Evolutionary conservation across 2,113 vertebrate genomes (phyloP).

Genomic region (Pelmatolapia mariae): DNA sequence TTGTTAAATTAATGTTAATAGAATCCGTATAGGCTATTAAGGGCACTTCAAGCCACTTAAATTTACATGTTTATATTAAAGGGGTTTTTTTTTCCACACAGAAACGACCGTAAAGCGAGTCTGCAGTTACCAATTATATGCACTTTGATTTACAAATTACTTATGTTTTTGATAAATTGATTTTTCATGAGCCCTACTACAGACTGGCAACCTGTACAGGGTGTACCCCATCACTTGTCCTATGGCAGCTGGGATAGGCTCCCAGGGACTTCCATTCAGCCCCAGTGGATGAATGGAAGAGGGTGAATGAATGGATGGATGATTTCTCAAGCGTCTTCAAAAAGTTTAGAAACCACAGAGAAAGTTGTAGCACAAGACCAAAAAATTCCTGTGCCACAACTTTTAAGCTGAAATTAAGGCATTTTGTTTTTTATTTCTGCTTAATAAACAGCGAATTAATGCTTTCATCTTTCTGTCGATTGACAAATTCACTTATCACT

Average conservation of each 20-base stretch:
- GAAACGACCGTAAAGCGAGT: not conserved
- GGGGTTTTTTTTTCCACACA: accelerated
- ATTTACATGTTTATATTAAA: not conserved
- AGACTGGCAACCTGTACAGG: not conserved
- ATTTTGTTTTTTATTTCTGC: not conserved
- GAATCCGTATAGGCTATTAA: not conserved
- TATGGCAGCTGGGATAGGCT: not conserved
- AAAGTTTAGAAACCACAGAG: not conserved
- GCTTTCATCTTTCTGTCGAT: not conserved
- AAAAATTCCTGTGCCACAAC: not conserved
- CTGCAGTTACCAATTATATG: not conserved
- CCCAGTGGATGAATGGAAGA: not conserved
- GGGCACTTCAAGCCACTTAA: not conserved
- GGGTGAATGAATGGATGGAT: not conserved
- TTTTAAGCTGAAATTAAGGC: not conserved
- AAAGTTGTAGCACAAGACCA: not conserved
- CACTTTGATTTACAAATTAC: not conserved
- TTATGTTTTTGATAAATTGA: not conserved
- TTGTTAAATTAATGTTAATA: not conserved
- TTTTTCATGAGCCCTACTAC: not conserved
- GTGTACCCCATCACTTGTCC: not conserved
- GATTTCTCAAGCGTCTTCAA: not conserved
- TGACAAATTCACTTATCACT: not conserved
- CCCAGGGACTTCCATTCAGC: not conserved
- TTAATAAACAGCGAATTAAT: not conserved